These are phyloP conservation scores for Casuarius casuarius DNA, from an alignment of 2,113 vertebrate species.

Conservation along the genomic window DNA sequence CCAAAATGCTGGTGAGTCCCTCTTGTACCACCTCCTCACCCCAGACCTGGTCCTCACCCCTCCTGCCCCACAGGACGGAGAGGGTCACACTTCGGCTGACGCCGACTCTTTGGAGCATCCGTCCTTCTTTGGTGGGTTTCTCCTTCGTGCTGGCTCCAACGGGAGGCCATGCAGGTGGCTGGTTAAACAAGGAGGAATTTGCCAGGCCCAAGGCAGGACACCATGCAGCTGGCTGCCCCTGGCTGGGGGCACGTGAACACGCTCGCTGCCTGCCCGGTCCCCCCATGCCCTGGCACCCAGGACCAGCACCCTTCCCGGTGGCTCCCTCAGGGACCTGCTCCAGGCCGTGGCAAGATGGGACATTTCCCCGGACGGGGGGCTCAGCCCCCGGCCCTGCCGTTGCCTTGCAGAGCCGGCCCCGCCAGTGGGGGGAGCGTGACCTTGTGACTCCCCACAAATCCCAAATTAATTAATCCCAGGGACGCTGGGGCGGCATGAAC, in stretches of 20 bases:
- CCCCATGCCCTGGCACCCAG: not conserved
- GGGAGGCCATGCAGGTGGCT: not conserved
- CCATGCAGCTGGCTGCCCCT: not conserved
- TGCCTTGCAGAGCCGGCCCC: not conserved
- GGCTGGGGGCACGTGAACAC: not conserved
- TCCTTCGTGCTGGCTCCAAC: not conserved
- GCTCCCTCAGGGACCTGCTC: not conserved
- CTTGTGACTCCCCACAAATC: slow-evolving; percentile 79
- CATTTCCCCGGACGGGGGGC: not conserved
- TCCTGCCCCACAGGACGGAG: not conserved
- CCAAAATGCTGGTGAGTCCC: not conserved
- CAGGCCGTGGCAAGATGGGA: not conserved
- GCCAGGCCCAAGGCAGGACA: not conserved
- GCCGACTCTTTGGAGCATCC: not conserved
- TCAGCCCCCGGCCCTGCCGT: not conserved
- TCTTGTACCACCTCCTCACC: not conserved
- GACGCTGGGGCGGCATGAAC: slow-evolving; percentile 70
- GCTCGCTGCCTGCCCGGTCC: not conserved
- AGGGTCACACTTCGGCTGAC: not conserved
- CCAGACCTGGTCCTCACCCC: not conserved
- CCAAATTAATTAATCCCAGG: slow-evolving; percentile 82
- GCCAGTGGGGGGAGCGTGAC: slow-evolving; percentile 44
- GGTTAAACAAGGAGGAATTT: slow-evolving; percentile 16
- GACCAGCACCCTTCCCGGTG: not conserved
- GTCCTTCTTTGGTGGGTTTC: slow-evolving; percentile 6